A percentile compares a stretch with the other conserved stretches of the same genome.
Conservation (phyloP, 2,888 invertebrate species). For the Boloria euphrosyne region DNA sequence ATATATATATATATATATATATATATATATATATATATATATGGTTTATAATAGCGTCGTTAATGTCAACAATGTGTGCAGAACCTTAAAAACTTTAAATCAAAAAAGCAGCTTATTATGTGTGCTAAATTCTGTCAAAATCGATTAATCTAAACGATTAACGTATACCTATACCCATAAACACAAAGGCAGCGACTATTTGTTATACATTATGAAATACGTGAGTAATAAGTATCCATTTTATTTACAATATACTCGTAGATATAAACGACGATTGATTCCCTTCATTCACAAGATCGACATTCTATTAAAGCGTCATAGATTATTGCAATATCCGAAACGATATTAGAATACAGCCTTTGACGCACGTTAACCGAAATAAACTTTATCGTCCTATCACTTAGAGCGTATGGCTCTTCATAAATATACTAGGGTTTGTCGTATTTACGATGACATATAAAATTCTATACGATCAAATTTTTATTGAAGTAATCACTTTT, state of each 20-base stretch:
- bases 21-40: too few relatives aligned
- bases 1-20: too few relatives aligned
- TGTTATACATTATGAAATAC: too few relatives aligned
- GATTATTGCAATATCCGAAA: conserved; percentile 37
- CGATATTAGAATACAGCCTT: conserved; percentile 47
- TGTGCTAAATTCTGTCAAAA: too few relatives aligned
- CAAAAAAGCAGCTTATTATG: too few relatives aligned
- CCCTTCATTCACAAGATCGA: neutral
- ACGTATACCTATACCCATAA: too few relatives aligned
- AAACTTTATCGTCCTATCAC: conserved; percentile 74
- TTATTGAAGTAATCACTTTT: conserved; percentile 49
- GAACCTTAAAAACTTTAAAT: too few relatives aligned
- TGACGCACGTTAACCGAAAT: conserved; percentile 50
- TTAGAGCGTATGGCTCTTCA: conserved; percentile 67
- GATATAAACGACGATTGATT: conserved; percentile 19
- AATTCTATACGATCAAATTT: conserved; percentile 44
- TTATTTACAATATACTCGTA: neutral
- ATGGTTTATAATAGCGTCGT: too few relatives aligned
- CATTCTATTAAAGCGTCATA: conserved; percentile 19
- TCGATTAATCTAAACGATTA: too few relatives aligned
- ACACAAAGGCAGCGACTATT: too few relatives aligned
- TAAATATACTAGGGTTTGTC: conserved; percentile 76
- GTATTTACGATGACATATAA: conserved; percentile 66
- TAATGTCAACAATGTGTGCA: too few relatives aligned
- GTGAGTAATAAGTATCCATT: neutral